Base-by-base conservation (phyloP, 2,113 vertebrate genomes). In the Phainopepla nitens region DNA sequence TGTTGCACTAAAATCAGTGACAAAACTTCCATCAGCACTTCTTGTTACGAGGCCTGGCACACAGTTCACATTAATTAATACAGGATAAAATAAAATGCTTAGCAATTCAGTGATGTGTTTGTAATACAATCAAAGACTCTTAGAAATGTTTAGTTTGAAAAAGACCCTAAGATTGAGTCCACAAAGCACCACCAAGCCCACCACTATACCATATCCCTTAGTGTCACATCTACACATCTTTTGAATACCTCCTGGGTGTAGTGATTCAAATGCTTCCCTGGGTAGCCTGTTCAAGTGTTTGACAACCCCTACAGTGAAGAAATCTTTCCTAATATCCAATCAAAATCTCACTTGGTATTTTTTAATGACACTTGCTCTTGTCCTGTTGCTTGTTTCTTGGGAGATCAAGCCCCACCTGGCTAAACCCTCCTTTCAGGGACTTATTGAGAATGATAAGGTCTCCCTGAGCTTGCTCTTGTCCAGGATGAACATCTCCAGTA, bases 331-430 rank as follows among this genome's bases (percentile, higher is more conserved):
- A 18, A 42, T 82, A 27, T 17, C 15, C 29, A 54, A 1, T 42
- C 33, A 61, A 49, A 87, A 53, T 33, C 24, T 68, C 9, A 20
- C 8, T 4, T 61, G 60, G 5, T 3, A 2, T 23, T 82, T 45
- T 13, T 14, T 68, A 42, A 64, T 61, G 44, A 27, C 2, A 1
- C 45, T 91, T 72, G 10, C 7, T 68, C 53, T 42, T 15, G 2
- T 42, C 13, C 28, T 62, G 0, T 57, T 0, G 0, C 28, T 42
- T 33, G 7, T 31, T 42, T 17, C 29, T 7, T 77, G 41, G 29
- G 21, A 69, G 16, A 50, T 28, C 0, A 1, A 41, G 6, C 2
- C 13, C 11, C 29, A 23, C 24, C 47, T 75, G 0, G 0, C 31
- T 66, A 4, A 44, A 51, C 0, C 4, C 5, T 68, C 31, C 28